Base-by-base conservation (phyloP, 2,888 invertebrate genomes). In the Drosophila borealis region DNA sequence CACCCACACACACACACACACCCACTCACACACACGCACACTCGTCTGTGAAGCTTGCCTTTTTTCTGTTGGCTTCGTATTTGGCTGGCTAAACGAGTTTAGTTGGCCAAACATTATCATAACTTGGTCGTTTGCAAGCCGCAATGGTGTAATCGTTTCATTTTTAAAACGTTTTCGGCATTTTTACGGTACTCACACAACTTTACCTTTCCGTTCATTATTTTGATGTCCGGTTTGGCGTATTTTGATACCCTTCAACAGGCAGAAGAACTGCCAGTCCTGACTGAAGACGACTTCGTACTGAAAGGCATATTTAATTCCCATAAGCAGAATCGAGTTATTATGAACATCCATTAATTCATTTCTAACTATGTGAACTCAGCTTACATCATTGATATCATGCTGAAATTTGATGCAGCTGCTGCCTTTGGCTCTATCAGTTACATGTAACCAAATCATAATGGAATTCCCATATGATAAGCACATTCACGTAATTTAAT, bases 91-190 rank as follows among this genome's bases (percentile, higher is more conserved):
- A 85, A 85, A 85, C 89, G 84, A 89, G 88, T 86, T 85, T 89
- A 89, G 85, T 87, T 89, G 89, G 85, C 75, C 83, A 89, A 84
- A 88, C 88, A 86, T 86, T 89, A 86, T 86, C 85, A 86, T 86
- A 86, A 86, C 89, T 86, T 89, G 88, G 88, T 88, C 89, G 89
- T 89, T 88, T 85, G 84, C 75, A 84, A 74, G 88, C 85, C 89
- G 81, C 89, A 89, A 89, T 89, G 88, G 81, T 79, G 84, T 89
- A 84, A 85, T 87, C 84, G 84, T 82, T 82, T 82, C 88, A 73
- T 87, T 89, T 84, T 88, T 73, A 86, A 82, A 88, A 88, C 85
- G 88, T 89, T 89, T 87, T 82, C 80, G 80, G 76, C 76, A 79
- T 81, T 78, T 82, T 77, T 68, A 71, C 73, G 57, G 68, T 46